A percentile compares a stretch with the other conserved stretches of the same genome.
Evolutionary conservation across 2,888 invertebrate genomes (phyloP).

Genomic region (Mesoligia furuncula): DNA sequence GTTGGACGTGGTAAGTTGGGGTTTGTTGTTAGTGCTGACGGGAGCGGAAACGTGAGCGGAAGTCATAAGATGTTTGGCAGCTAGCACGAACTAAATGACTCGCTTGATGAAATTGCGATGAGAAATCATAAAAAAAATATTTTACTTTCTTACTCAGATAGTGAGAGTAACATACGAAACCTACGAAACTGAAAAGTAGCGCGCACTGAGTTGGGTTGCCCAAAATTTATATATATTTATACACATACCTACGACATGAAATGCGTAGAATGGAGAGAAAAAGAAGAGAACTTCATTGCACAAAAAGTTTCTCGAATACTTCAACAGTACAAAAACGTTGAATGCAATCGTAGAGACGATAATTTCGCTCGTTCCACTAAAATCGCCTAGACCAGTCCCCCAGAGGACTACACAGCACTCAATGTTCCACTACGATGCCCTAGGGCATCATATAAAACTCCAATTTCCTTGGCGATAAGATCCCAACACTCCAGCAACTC

Average conservation of each 20-base stretch:
- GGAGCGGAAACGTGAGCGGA: background rate
- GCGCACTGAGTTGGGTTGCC: background rate
- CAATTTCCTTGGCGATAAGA: background rate
- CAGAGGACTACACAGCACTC: too few relatives aligned
- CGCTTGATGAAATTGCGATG: background rate
- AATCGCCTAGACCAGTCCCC: too few relatives aligned
- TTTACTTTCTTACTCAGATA: background rate
- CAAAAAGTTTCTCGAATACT: background rate
- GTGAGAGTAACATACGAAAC: background rate
- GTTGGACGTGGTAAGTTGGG: too few relatives aligned
- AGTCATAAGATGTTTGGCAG: background rate
- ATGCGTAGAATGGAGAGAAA: background rate
- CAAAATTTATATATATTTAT: background rate
- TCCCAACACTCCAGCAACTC: background rate
- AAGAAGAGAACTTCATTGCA: background rate
- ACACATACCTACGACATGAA: background rate
- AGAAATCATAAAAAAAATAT: background rate
- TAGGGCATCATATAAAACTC: too few relatives aligned
- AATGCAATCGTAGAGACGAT: background rate
- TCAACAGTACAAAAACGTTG: too few relatives aligned
- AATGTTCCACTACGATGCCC: too few relatives aligned
- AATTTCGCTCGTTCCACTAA: background rate
- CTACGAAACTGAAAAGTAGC: background rate
- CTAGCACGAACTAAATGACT: background rate
- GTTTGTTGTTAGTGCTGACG: background rate